Evolutionary conservation across 2,888 invertebrate species (phyloP), one percentile per base, ranked within the genome.

Genomic region (Laothoe populi): DNA sequence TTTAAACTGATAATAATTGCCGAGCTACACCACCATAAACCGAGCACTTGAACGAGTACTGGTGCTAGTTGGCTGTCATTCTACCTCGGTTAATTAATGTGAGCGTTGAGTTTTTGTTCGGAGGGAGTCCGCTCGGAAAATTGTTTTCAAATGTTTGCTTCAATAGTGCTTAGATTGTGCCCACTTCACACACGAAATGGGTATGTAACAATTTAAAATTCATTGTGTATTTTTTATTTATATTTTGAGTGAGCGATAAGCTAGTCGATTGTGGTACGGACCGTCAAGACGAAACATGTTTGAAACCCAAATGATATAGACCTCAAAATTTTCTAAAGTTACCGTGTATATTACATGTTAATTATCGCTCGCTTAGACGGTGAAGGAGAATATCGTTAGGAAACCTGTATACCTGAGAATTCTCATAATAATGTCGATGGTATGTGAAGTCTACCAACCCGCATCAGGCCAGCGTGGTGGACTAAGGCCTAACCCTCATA

Each of bases 81-180:
- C 11, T 31, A 35, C 19, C 53, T 11, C 35, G 16, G 53, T 53
- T 53, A 53, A 53, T 53, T 53, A 53, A 53, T 53, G 31, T 35
- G 16, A 53, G 53, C 35, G 53, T 53, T 26, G 53, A 35, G 16
- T 53, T 53, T 44, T 53, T 53, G 53, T 53, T 53, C 35, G 19
- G 11, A 4, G 53, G 19, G 35, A 53, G 35, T 53, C 35, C 53
- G 35, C 53, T 35, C 26, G 53, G 53, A 53, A 53, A 53, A 53
- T 53, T 53, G 53, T 53, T 53, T 53, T 53, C 53, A 53, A 53
- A 53, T 53, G 53, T 53, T n/a, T 2, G 35, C 53, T 19, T 35
- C 19, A 35, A 19, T 53, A 19, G 53, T 19, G 53, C 31, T 16
- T 31, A 16, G 49, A 53, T 53, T 31, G 19, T 31, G 19, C 53